phyloP scores from a whole-genome alignment of 1,140 invertebrate genomes.

The Philaenus spumarius region DNA sequence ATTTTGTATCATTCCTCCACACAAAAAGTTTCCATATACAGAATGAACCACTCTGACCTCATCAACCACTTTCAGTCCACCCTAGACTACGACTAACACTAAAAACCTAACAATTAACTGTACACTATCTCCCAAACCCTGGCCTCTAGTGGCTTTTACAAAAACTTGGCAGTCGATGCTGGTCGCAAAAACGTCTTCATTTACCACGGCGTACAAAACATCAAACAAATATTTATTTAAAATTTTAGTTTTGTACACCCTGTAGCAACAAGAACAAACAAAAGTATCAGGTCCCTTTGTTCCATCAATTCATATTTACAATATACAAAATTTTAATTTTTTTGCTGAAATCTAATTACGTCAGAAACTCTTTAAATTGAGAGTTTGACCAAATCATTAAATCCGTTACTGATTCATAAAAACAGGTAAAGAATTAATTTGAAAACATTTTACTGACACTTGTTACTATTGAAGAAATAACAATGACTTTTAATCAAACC shows the following conservation, averaged over 20 bases:
- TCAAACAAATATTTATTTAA: background rate
- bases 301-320: slow-evolving; percentile 13
- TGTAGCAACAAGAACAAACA: slow-evolving; percentile 13
- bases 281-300: slow-evolving; percentile 18
- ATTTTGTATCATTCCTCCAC: no score
- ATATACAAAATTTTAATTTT: slow-evolving; percentile 11
- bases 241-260: background rate
- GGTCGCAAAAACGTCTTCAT: slow-evolving; percentile 16
- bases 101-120: slow-evolving; percentile 18
- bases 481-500: background rate
- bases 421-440: background rate
- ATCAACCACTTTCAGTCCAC: background rate
- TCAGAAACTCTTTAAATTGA: background rate
- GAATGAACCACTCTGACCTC: background rate
- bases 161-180: slow-evolving; percentile 22
- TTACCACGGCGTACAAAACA: slow-evolving; percentile 15
- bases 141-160: slow-evolving; percentile 19
- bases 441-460: background rate
- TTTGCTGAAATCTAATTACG: background rate
- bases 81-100: slow-evolving; percentile 9
- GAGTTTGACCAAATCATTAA: background rate
- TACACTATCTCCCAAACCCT: slow-evolving; percentile 10
- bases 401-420: background rate
- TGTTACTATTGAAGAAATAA: background rate
- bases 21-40: slow-evolving; percentile 6